Evolutionary conservation across 2,888 invertebrate genomes (phyloP), one percentile per base, ranked within the genome.

Genomic region (Monopis laevigella): DNA sequence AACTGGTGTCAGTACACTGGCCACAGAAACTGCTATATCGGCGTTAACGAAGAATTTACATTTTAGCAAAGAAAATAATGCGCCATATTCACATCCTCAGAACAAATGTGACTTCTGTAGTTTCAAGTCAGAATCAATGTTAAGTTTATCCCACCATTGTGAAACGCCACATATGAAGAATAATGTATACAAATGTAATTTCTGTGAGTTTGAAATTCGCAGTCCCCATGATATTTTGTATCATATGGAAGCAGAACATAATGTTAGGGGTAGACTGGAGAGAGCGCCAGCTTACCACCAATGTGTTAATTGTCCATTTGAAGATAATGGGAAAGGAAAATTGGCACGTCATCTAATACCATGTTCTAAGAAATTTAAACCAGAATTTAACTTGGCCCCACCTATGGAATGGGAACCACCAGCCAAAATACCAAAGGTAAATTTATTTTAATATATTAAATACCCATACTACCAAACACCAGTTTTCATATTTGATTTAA

Each of bases 341-440:
- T 74, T 96, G 52, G 92, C 90, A 1, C 85, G 95, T 27, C 97
- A 97, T 78, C 84, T 90, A 49, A 86, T 92, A 45, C 89, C 93
- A 2, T 97, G 97, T 69, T 86, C 88, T 29, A 93, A 95, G 68
- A 92, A 93, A 62, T 96, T 93, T 71, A 89, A 92, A 62, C 90
- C 93, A 0, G 93, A 93, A 49, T 75, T 86, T 34, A 96, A 97
- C 72, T 81, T 92, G 53, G 88, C 90, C 50, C 95, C 96, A 3
- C 92, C 95, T 0, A 73, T 87, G 1, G 95, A 95, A 59, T 95
- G 93, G 92, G 95, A 95, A 59, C 94, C 94, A 1, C 96, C 96
- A 1, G 95, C 95, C 3, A 95, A 96, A 71, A 93, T 95, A 71
- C 93, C 94, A 46, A 86, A 90, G 74, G 84, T 89, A 55, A 41